These are phyloP conservation scores for Drosophila greeni DNA, from an alignment of 2,888 invertebrate species.

Conservation along the genomic window DNA sequence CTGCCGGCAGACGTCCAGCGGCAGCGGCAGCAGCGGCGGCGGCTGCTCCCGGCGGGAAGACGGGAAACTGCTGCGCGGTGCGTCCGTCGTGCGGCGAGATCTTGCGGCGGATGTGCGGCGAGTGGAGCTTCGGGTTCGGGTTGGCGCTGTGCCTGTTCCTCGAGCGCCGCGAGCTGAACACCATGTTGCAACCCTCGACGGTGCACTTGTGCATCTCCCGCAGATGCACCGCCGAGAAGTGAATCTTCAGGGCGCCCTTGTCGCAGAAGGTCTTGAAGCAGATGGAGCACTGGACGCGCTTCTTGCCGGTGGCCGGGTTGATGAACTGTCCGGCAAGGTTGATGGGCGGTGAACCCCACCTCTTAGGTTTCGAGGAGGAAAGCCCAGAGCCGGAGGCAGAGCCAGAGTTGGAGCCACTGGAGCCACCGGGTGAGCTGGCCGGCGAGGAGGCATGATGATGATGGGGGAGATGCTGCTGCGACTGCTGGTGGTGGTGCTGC, in stretches of 20 bases:
- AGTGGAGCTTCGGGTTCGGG: constrained; percentile 98
- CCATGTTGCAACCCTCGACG: constrained; percentile 98
- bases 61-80: constrained; percentile 87
- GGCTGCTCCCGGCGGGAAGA: constrained; percentile 81
- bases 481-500: not conserved
- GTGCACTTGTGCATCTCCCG: constrained; percentile 99
- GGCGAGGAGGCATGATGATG: constrained; percentile 57
- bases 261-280: constrained; percentile 99
- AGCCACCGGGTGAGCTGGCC: constrained; percentile 67
- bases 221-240: constrained; percentile 98
- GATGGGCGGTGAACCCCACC: constrained; percentile 89
- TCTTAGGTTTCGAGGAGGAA: constrained; percentile 77
- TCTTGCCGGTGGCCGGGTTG: constrained; percentile 95
- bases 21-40: constrained; percentile 77
- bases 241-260: constrained; percentile 99
- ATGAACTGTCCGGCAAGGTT: constrained; percentile 93
- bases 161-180: constrained; percentile 97
- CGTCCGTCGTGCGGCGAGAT: constrained; percentile 96
- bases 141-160: constrained; percentile 98
- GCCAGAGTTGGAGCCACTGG: constrained; percentile 23
- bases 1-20: constrained; percentile 78
- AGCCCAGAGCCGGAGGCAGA: constrained; percentile 14
- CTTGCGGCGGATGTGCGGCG: constrained; percentile 94
- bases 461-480: constrained; percentile 1
- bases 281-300: constrained; percentile 97